Evolutionary conservation across 2,113 vertebrate species (phyloP), one percentile per base, ranked within the genome.

Genomic region (Megaleporinus macrocephalus): DNA sequence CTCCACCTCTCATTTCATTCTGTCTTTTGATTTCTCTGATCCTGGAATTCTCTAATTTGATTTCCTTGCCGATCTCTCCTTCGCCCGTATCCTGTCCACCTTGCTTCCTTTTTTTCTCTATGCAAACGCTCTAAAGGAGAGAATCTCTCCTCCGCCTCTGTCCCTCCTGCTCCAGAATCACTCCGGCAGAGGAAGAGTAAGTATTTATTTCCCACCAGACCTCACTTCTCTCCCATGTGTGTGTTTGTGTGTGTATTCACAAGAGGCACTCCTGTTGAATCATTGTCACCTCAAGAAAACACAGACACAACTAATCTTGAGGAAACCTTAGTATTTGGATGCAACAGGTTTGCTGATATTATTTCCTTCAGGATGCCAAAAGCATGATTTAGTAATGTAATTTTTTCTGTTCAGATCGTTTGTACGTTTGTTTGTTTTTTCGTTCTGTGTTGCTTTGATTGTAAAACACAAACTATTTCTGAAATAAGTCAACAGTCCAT

Each of bases 171-270:
- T 86, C 90, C 91, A 89, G 95, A 92, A 90, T 89, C 91, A 87
- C 93, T 94, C 78, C 95, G 91, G 84, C 92, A 93, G 88, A 96
- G 92, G 89, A 97, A 96, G 94, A 95, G 96, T 98, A 94, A 98
- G 97, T 97, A 96, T 76, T 51, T 41, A 30, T 20, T 29, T 22
- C 15, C 20, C 5, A 26, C 47, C 26, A 27, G 16, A 15, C 49
- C 72, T 41, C 71, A 65, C 44, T 15, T 53, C 83, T 71, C 24
- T 26, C 47, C 74, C 15, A n/a, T 65, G 65, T 47, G 73, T 76
- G 59, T 77, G 81, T 68, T 14, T 66, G 57, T 51, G 76, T 74
- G 77, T 77, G 83, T 81, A 33, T 57, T 36, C 24, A 75, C 26
- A 26, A 15, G 49, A 36, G 9, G 74, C 61, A 41, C 61, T 36